Evolutionary conservation across 2,113 vertebrate genomes (phyloP).

Genomic region (Actenoides lindsayi): DNA sequence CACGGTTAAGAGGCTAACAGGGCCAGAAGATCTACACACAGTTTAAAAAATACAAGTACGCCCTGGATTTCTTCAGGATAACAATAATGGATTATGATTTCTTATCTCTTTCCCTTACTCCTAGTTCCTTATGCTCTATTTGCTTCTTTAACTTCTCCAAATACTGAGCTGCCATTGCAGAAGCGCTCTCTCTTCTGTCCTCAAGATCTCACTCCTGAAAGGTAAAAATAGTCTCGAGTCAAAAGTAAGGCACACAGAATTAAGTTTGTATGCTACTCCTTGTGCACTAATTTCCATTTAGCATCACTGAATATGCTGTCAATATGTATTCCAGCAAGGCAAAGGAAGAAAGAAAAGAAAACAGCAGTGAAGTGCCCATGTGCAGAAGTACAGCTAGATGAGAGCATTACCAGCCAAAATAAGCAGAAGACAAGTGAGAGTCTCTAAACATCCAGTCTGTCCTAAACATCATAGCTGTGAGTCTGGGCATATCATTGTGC

Average conservation of each 20-base stretch:
- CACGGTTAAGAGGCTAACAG: not conserved
- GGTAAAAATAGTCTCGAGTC: not conserved
- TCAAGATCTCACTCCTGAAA: not conserved
- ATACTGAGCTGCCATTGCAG: not conserved
- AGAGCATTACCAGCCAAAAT: not conserved
- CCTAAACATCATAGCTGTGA: not conserved
- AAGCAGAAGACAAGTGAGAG: not conserved
- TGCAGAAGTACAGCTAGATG: not conserved
- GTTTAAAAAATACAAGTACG: not conserved
- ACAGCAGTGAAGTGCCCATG: not conserved
- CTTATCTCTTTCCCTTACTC: not conserved
- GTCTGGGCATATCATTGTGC: not conserved
- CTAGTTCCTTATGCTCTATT: not conserved
- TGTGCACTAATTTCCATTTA: not conserved
- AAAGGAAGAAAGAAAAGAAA: not conserved
- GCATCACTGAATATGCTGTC: not conserved
- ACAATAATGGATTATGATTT: not conserved
- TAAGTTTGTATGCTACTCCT: not conserved
- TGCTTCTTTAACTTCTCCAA: constrained; percentile 17
- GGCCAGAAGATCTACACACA: not conserved
- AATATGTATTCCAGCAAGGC: not conserved
- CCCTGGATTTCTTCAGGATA: not conserved
- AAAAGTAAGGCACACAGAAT: not conserved
- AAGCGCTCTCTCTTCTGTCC: not conserved
- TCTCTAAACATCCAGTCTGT: not conserved